Conservation (phyloP, 2,113 vertebrate genomes). For the Colistium nudipinnis region DNA sequence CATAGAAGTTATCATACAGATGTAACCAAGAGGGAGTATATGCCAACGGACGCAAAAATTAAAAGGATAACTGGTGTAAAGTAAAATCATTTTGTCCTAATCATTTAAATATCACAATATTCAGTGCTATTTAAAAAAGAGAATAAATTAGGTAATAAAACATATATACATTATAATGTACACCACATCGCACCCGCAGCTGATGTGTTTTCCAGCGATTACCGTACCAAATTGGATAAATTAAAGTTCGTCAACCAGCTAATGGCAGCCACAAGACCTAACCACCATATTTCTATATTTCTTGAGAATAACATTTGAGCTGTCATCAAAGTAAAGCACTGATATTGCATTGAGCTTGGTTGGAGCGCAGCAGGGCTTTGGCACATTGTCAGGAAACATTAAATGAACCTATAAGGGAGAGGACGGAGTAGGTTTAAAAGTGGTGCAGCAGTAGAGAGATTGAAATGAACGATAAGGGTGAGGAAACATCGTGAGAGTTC, state of each 20-base stretch:
- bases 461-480: conserved; percentile 27
- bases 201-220: conserved; percentile 72
- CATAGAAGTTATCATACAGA: conserved; percentile 43
- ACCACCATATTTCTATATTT: conserved; percentile 99
- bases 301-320: conserved; percentile 98
- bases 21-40: conserved; percentile 57
- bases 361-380: conserved; percentile 98
- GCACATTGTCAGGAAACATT: conserved; percentile 99
- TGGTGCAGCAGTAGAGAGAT: conserved; percentile 25
- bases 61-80: conserved; percentile 47
- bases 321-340: conserved; percentile 99
- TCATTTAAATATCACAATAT: conserved; percentile 77
- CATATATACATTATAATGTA: conserved; percentile 97
- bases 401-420: conserved; percentile 90
- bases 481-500: too few relatives aligned
- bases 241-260: conserved; percentile 51
- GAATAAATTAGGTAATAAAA: conserved; percentile 94
- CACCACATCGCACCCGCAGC: conserved; percentile 85
- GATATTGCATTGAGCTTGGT: conserved; percentile 99
- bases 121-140: conserved; percentile 86
- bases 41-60: conserved; percentile 69
- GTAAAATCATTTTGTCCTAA: conserved; percentile 62
- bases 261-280: conserved; percentile 97
- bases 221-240: conserved; percentile 64
- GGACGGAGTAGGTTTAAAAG: conserved; percentile 32